phyloP scores from a whole-genome alignment of 2,797 vertebrate species.

The Cossypha caffra region DNA sequence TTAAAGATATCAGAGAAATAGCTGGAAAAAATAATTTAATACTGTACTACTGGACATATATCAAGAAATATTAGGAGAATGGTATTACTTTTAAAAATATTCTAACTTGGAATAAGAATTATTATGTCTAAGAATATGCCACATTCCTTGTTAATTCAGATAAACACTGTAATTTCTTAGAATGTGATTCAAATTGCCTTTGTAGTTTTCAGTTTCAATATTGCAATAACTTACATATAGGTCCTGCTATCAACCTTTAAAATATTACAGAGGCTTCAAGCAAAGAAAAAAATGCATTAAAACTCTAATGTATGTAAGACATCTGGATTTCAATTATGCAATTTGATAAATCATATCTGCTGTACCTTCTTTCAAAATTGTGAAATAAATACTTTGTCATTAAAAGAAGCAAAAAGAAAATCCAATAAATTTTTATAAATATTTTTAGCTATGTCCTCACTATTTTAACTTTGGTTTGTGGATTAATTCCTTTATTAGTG shows the following conservation, averaged over 20 bases:
- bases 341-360: background rate
- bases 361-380: background rate
- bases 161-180: background rate
- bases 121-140: background rate
- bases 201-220: background rate
- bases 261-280: background rate
- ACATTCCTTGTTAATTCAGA: background rate
- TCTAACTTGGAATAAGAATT: background rate
- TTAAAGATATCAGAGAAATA: background rate
- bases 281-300: background rate
- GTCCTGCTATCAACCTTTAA: background rate
- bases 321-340: background rate
- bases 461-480: background rate
- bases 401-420: background rate
- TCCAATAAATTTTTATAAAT: background rate
- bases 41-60: no score
- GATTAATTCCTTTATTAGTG: background rate
- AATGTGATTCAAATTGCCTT: background rate
- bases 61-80: background rate
- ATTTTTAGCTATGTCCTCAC: background rate
- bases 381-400: background rate
- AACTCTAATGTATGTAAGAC: background rate
- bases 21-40: no score
- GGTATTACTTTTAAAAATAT: background rate
- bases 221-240: background rate